These are phyloP conservation scores for Orussus abietinus DNA, from an alignment of 1,140 invertebrate genomes.

Conservation along the genomic window DNA sequence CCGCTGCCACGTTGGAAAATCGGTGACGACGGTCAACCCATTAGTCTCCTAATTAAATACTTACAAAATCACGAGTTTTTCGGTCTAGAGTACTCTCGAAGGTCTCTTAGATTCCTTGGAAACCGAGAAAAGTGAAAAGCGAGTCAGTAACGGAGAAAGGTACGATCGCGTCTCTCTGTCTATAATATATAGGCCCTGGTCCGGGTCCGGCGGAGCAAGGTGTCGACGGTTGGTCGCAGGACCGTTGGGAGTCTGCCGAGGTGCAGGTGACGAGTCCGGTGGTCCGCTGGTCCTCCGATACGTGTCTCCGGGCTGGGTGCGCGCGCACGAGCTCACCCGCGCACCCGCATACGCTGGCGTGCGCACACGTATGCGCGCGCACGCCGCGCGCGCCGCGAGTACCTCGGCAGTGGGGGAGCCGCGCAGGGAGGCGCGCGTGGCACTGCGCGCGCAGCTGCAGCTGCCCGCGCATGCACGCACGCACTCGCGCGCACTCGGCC, in stretches of 20 bases:
- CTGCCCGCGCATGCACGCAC: conserved; percentile 28
- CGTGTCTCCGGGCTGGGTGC: conserved; percentile 10
- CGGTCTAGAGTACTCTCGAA: too few relatives aligned
- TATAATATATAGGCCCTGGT: background rate
- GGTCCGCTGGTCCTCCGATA: conserved; percentile 33
- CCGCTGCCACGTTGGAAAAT: too few relatives aligned
- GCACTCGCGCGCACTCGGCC: conserved; percentile 7
- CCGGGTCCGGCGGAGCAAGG: conserved; percentile 30
- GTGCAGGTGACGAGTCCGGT: conserved; percentile 48
- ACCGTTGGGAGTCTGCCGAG: conserved; percentile 27
- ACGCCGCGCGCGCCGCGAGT: background rate
- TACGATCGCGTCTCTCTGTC: too few relatives aligned
- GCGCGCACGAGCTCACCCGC: conserved; percentile 16
- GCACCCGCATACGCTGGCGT: background rate
- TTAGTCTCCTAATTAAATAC: too few relatives aligned
- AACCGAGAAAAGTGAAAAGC: too few relatives aligned
- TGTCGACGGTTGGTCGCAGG: conserved; percentile 34
- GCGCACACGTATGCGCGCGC: conserved; percentile 12
- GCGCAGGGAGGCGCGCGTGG: conserved; percentile 45
- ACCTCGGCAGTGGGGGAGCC: conserved; percentile 17
- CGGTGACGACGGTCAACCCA: too few relatives aligned
- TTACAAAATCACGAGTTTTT: too few relatives aligned
- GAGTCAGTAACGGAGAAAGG: too few relatives aligned
- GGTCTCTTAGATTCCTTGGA: too few relatives aligned
- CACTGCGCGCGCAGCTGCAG: conserved; percentile 39